Base-by-base conservation (phyloP, 2,888 invertebrate genomes). In the Apomyelois bistriatella region DNA sequence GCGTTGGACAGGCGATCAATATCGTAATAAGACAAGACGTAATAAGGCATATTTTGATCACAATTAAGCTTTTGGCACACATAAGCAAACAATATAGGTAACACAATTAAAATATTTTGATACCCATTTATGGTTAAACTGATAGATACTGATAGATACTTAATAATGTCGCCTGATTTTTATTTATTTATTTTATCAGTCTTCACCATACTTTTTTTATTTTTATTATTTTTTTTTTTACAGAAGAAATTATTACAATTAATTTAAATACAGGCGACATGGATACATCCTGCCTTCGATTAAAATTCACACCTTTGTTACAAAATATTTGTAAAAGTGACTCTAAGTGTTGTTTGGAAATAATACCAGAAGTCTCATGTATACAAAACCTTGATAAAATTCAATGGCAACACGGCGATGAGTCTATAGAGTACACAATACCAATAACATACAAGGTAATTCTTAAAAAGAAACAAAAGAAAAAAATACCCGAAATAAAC, bases 401-500 rank as follows among this genome's bases (percentile, higher is more conserved):
- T 35, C 59, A 75, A 58, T 85, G 80, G 81, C 76, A 62, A 52
- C 60, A 70, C n/a, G 65, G 74, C 55, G 66, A 71, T 1, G 67
- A 74, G 42, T 61, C 63, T 4, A 72, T 84, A 15, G 84, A 87
- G 61, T 87, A 82, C 53, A 70, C 64, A 1, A 71, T 89, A 53
- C 89, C 88, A 1, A 80, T 89, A 70, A 82, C 74, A 1, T 82
- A 85, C 53, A 86, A 77, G 66, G 79, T 89, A 15, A 71, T 82
- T 58, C 49, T 89, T 0, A 82, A 69, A 61, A 86, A 77, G 61
- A 59, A 61, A 48, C 38, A 56, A 3, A 48, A 15, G 1, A 35
- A 13, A 48, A 43, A 60, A 15, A 53, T 63, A 32, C 17, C 48
- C 22, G 54, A 47, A 10, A 17, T 59, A 8, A 36, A 58, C 10